A percentile compares a stretch with the other conserved stretches of the same genome.
phyloP scores from a whole-genome alignment of 2,113 vertebrate genomes.

The Saguinus midas region DNA sequence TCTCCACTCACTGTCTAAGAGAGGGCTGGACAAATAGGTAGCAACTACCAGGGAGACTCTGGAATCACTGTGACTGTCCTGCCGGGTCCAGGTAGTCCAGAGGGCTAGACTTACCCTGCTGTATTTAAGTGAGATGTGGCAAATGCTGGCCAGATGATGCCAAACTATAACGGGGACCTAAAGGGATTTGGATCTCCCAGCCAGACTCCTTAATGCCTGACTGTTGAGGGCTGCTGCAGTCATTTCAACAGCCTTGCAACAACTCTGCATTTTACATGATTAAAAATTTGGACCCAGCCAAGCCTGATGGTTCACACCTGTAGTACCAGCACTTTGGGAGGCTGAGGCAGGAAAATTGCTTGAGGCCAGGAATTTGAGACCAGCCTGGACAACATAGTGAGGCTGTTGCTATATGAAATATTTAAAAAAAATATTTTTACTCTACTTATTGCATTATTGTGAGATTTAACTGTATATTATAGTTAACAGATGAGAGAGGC shows the following conservation, averaged over 20 bases:
- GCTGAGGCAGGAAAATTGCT: rapidly evolving
- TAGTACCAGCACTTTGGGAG: too few species aligned
- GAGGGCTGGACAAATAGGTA: neutral
- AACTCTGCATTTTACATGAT: neutral
- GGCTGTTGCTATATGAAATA: too few species aligned
- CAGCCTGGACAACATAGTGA: too few species aligned
- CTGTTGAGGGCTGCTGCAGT: neutral
- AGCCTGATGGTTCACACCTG: too few species aligned
- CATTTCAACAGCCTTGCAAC: neutral
- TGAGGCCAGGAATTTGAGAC: too few species aligned
- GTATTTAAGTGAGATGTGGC: neutral
- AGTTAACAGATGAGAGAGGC: too few species aligned
- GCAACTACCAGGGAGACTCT: neutral
- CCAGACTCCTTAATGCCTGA: neutral
- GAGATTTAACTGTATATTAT: neutral
- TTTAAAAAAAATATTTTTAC: neutral
- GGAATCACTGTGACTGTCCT: neutral
- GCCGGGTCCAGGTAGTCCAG: neutral
- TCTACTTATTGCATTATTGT: neutral
- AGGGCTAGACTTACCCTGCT: too few species aligned
- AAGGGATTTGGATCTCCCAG: neutral
- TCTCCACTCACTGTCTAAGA: neutral
- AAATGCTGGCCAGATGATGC: neutral
- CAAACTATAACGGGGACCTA: neutral
- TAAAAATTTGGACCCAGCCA: neutral